These are phyloP conservation scores for Elephantulus edwardii DNA, from an alignment of 2,113 vertebrate genomes.

Conservation along the genomic window DNA sequence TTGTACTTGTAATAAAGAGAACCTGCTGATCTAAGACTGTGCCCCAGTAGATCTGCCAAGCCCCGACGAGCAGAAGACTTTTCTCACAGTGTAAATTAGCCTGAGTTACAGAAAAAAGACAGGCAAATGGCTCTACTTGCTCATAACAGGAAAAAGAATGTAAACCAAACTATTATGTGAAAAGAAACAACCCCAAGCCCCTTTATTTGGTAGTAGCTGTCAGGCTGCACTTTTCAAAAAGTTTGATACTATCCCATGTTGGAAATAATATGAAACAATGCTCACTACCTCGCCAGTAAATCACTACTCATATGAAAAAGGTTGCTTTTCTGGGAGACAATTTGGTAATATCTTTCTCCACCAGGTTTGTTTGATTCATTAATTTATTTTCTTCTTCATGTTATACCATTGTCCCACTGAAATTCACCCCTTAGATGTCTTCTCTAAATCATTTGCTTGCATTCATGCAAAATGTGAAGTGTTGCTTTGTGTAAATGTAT, in stretches of 20 bases:
- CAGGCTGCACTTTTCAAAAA: neutral
- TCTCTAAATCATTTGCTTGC: neutral
- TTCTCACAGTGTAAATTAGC: neutral
- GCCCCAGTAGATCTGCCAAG: neutral
- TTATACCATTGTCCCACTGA: neutral
- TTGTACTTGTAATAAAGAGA: neutral
- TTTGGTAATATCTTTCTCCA: neutral
- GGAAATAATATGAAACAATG: constrained; percentile 23
- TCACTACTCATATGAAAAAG: neutral
- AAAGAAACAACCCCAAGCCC: neutral
- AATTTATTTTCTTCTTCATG: neutral
- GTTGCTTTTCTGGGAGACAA: constrained; percentile 7
- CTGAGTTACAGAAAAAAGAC: neutral
- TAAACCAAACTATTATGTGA: neutral
- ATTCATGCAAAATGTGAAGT: constrained; percentile 1
- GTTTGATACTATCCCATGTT: neutral
- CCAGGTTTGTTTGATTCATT: neutral
- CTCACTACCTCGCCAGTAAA: neutral
- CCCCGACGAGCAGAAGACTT: neutral
- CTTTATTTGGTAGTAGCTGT: neutral
- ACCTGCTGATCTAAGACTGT: neutral
- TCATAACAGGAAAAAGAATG: constrained; percentile 17
- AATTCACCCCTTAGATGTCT: neutral
- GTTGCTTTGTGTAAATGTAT: neutral
- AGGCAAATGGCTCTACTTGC: neutral